A percentile compares a stretch with the other conserved stretches of the same genome.
phyloP scores from a whole-genome alignment of 2,797 vertebrate species.

The Capromys pilorides region DNA sequence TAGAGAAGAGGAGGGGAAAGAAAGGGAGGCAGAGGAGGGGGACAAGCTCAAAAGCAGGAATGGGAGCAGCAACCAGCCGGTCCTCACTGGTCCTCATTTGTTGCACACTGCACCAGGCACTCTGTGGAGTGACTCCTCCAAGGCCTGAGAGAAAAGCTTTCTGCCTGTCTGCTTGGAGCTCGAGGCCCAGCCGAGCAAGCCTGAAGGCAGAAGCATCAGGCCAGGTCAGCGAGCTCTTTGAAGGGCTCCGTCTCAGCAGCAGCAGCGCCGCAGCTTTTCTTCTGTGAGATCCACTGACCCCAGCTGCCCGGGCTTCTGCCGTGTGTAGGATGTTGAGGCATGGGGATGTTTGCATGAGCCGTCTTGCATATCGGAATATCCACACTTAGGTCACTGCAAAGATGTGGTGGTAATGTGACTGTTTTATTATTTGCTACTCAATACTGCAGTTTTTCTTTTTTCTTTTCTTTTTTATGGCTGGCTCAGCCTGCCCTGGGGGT shows the following conservation, averaged over 20 bases:
- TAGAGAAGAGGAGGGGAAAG: too few relatives aligned
- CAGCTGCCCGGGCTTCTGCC: neutral
- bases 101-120: neutral
- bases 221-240: neutral
- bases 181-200: neutral
- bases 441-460: neutral
- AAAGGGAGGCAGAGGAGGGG: too few relatives aligned
- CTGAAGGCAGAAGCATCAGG: neutral
- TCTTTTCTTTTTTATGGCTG: too few relatives aligned
- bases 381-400: neutral
- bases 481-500: too few relatives aligned
- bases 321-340: neutral
- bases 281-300: neutral
- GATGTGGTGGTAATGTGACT: neutral
- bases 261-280: fast-evolving
- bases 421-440: neutral
- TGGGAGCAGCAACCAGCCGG: neutral
- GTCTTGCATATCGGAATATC: neutral
- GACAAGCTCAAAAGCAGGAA: neutral
- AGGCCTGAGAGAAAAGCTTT: neutral
- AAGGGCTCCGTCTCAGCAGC: neutral
- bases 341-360: neutral
- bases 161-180: neutral
- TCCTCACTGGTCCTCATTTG: neutral
- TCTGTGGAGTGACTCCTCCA: neutral